Evolutionary conservation across 2,797 vertebrate genomes (phyloP), one percentile per base, ranked within the genome.

Genomic region (Neopelma chrysocephalum): DNA sequence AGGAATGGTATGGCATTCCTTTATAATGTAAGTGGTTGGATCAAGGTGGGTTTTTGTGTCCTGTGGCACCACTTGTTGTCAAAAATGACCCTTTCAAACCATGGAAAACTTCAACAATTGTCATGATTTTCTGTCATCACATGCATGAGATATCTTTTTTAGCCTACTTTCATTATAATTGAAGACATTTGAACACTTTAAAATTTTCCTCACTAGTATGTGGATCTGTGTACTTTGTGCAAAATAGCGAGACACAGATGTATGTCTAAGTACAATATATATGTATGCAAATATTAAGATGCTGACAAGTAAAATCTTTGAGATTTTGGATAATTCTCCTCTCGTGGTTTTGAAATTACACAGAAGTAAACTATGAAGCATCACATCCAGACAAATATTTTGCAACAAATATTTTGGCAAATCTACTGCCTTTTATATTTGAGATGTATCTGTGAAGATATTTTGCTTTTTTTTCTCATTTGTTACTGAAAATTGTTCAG

Each of bases 381-480:
- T 75, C 50, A 47, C 19, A 29, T 23, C 45, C n/a, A 60, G 34
- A 64, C 51, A 86, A 90, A 90, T 23, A 86, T 50, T 32, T 91
- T 12, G 40, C 78, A 93, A 51, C 69, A 88, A 94, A 81, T 54
- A 27, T 72, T 91, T 86, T 95, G 80, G 75, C 38, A 86, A 75
- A 91, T 91, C 64, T 78, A 18, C 23, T 75, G 29, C 18, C 29
- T 93, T 92, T 84, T 82, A 27, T 79, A 9, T 58, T 51, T 87
- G 62, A 91, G 31, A 66, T 26, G 4, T 54, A 56, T 82, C 58
- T 68, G 12, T 36, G 51, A 69, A 88, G 20, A 86, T 3, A 38
- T 18, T 86, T 86, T 34, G 3, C 8, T 25, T 57, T 85, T 45
- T 50, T 87, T 80, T 56, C 65, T 62, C 13, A 32, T 90, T 90